Conservation (phyloP, 2,888 invertebrate species). For the Drosophila prolongata region DNA sequence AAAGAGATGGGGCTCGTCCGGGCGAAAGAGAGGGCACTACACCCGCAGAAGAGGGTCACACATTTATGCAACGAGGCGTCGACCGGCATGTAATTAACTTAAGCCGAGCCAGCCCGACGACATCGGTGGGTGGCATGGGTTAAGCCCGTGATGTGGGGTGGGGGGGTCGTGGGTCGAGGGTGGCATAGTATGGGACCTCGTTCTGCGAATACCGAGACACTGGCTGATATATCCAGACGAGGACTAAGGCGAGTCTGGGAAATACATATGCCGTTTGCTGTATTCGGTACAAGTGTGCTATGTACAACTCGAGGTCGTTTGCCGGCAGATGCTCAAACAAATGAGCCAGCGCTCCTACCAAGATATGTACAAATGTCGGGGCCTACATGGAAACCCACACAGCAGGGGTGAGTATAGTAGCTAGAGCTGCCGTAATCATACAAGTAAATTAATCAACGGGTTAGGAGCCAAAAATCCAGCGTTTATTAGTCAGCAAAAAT, state of each 20-base stretch:
- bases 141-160: not conserved
- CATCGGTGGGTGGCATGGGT: conserved; percentile 28
- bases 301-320: conserved; percentile 64
- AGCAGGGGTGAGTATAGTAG: conserved; percentile 16
- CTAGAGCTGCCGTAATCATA: not conserved
- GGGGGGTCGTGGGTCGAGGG: conserved; percentile 1
- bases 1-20: conserved; percentile 10
- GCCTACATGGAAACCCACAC: not conserved
- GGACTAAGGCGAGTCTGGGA: conserved; percentile 15
- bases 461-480: not conserved
- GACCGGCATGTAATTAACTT: conserved; percentile 78
- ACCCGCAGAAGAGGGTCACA: conserved; percentile 48
- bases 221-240: conserved; percentile 22
- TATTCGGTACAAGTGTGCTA: conserved; percentile 22
- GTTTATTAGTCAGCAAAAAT: conserved; percentile 3
- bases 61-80: conserved; percentile 76
- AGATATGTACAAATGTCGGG: not conserved
- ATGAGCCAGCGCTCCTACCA: conserved; percentile 26
- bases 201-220: conserved; percentile 25
- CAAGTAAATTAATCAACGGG: conserved; percentile 10
- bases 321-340: conserved; percentile 65
- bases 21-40: conserved; percentile 20
- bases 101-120: conserved; percentile 62
- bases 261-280: not conserved
- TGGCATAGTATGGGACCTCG: conserved; percentile 9